Evolutionary conservation across 2,888 invertebrate genomes (phyloP), one percentile per base, ranked within the genome.

Genomic region (Peribatodes rhomboidaria): DNA sequence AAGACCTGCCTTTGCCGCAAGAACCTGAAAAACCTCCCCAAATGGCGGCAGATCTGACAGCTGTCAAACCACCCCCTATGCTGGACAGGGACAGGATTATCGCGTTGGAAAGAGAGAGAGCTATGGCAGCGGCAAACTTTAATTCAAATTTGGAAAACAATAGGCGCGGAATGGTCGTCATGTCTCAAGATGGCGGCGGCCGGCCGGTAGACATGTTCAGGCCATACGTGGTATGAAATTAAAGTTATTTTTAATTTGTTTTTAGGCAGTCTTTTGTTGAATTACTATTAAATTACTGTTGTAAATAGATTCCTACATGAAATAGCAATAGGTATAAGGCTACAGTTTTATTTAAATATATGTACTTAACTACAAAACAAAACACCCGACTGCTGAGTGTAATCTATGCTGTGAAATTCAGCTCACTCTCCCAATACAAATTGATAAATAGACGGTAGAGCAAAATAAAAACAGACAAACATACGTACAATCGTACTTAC

Each of bases 161-260:
- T 78, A 84, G 94, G 74, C 89, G 92, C 64, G 91, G 92, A 64
- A 76, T 91, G 82, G 89, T 90, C 41, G 88, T 88, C 39, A 82
- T 92, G 83, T 86, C 85, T 50, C 93, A 93, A 89, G 93, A 93
- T 86, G 91, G 90, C 71, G 91, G 90, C 71, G 86, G 85, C 0
- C 77, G 92, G 16, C 84, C 89, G 0, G 83, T 89, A 70, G 93
- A 93, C 67, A 93, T 93, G 94, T 94, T 94, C 75, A 91, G 94
- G 84, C 94, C 94, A 22, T 94, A 94, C 68, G 94, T 94, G 39
- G 93, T 92, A 93, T 93, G 93, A 93, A 80, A 92, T 53, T 90
- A 84, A 81, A 71, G 71, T 64, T 54, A 61, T 77, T 87, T 88
- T 89, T 81, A n/a, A 79, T 73, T 85, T 87, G 81, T 68, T 77